A percentile compares a stretch with the other conserved stretches of the same genome.
Evolutionary conservation across 2,888 invertebrate genomes (phyloP).

Genomic region (Tetranychus truncatus): DNA sequence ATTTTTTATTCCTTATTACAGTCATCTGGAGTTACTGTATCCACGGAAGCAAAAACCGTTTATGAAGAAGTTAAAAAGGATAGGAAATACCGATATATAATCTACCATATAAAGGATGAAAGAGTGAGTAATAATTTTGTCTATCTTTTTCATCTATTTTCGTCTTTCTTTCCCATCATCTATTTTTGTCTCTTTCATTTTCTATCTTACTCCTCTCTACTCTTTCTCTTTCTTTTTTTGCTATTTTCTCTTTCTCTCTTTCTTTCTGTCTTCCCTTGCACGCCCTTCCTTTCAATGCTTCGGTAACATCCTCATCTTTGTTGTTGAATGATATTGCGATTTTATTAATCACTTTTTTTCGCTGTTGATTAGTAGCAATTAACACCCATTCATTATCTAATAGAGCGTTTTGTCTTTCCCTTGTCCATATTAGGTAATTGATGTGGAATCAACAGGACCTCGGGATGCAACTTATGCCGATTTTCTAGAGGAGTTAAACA

Average conservation of each 20-base stretch:
- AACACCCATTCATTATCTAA: slow-evolving; percentile 1
- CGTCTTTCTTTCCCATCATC: background rate
- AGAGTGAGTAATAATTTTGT: slow-evolving; percentile 41
- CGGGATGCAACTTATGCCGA: slow-evolving; percentile 79
- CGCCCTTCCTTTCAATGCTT: background rate
- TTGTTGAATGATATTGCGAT: background rate
- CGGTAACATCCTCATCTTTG: too few relatives aligned
- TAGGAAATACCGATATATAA: slow-evolving; percentile 89
- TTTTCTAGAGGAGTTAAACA: slow-evolving; percentile 79
- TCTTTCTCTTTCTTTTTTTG: background rate
- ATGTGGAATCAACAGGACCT: slow-evolving; percentile 70
- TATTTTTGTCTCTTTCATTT: background rate
- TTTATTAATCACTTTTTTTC: background rate
- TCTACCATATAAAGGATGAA: slow-evolving; percentile 53
- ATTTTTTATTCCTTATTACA: background rate
- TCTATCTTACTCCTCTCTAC: background rate
- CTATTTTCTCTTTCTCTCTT: background rate
- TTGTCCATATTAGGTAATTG: slow-evolving; percentile 41
- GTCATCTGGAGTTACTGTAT: slow-evolving; percentile 85
- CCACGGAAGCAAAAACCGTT: slow-evolving; percentile 79
- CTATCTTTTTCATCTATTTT: background rate
- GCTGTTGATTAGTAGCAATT: background rate
- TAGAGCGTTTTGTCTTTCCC: background rate
- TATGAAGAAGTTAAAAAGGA: slow-evolving; percentile 95
- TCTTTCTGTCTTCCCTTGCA: background rate